Evolutionary conservation across 2,888 invertebrate genomes (phyloP), one percentile per base, ranked within the genome.

Genomic region (Rotaria macrura): DNA sequence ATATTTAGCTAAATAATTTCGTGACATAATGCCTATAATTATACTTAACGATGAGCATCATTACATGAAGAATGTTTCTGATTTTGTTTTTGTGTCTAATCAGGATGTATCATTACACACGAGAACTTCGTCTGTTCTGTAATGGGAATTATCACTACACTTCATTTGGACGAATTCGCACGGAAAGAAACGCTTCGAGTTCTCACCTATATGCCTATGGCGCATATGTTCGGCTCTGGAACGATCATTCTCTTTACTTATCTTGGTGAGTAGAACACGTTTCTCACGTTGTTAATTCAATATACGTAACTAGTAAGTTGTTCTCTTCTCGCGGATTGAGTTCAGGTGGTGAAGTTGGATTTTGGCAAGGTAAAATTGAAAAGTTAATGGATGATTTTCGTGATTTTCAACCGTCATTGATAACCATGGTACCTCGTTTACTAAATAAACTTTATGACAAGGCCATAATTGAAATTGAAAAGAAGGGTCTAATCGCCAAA

Each of bases 341-440:
- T 84, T 74, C 86, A 54, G 97, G 97, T 87, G 96, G 95, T 85
- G 93, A 94, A n/a, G 88, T 91, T 55, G 91, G 90, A 9, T 91
- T 90, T 87, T 90, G 88, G 86, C 88, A 88, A 55, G 90, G 91
- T 20, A 89, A 90, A 87, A 88, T 90, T n/a, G 88, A 88, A 43
- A 86, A 88, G 40, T 87, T 91, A 43, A 87, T 89, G n/a, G 89
- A 90, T 52, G 91, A 91, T 87, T 87, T 90, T 84, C 88, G 89
- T 87, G 88, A 88, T 23, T 87, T 91, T 17, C 87, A 88, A 85
- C 91, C 91, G 2, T 97, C 97, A 0, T 94, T 97, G 87, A 95
- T 96, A 92, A 96, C 97, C 12, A 95, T 96, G 4, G 98, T 98
- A 86, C 98, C 98, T 0, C 93, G 97, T 87, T 93, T 98, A n/a